Evolutionary conservation across 2,888 invertebrate species (phyloP).

Genomic region (Saturnia pavonia): DNA sequence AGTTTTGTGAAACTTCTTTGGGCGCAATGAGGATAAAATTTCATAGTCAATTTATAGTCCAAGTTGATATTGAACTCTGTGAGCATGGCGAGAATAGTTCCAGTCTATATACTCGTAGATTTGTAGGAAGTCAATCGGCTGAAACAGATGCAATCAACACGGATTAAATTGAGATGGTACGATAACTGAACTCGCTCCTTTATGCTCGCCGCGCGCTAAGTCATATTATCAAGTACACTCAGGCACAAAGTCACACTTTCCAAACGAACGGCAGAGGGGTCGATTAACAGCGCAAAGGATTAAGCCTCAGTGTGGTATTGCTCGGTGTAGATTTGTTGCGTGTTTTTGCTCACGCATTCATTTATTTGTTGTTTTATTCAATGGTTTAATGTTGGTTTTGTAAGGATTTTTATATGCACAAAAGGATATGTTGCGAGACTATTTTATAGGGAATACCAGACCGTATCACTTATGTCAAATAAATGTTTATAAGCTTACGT

Average conservation of each 20-base stretch:
- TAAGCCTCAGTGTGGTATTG: background rate
- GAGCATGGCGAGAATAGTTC: background rate
- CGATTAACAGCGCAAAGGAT: constrained; percentile 5
- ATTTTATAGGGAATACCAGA: background rate
- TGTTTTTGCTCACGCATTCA: background rate
- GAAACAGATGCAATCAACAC: constrained; percentile 46
- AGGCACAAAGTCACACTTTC: constrained; percentile 9
- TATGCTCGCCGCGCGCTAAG: constrained; percentile 11
- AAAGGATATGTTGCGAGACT: background rate
- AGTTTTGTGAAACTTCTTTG: background rate
- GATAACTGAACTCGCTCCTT: constrained; percentile 32
- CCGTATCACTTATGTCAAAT: no score
- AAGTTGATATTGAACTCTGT: background rate
- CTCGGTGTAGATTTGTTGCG: background rate
- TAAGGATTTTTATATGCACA: background rate
- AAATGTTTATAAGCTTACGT: no score
- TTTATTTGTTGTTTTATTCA: background rate
- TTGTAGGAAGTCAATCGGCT: constrained; percentile 17
- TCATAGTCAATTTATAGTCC: background rate
- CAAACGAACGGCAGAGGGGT: background rate
- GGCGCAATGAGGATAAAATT: background rate
- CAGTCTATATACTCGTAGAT: background rate
- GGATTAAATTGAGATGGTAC: constrained; percentile 48
- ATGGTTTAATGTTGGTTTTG: background rate
- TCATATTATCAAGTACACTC: constrained; percentile 12